Conservation (phyloP, 2,113 vertebrate species). For the Hiodon alosoides region DNA sequence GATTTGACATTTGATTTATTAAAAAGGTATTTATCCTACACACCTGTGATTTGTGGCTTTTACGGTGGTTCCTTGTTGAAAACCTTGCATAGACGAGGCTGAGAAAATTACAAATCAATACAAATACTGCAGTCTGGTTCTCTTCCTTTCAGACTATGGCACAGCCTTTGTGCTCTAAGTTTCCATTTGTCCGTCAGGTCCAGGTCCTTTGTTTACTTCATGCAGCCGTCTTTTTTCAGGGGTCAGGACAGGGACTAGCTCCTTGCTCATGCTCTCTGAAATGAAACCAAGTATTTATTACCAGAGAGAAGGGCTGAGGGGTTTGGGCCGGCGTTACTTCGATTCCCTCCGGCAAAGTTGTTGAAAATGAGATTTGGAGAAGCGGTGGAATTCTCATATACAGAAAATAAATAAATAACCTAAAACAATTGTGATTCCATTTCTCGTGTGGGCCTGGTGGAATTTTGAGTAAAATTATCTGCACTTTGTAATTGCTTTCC, state of each 20-base stretch:
- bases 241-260: conserved; percentile 10
- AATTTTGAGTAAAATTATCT: conserved; percentile 18
- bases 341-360: conserved; percentile 27
- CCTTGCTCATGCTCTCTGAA: conserved; percentile 12
- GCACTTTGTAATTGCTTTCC: conserved; percentile 25
- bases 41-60: too few relatives aligned
- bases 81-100: too few relatives aligned
- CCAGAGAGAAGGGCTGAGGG: conserved; percentile 11
- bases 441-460: conserved; percentile 17
- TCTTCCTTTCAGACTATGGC: too few relatives aligned
- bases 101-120: too few relatives aligned
- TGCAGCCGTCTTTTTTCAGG: background rate
- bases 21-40: too few relatives aligned
- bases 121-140: too few relatives aligned
- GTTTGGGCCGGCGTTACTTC: conserved; percentile 12
- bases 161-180: too few relatives aligned
- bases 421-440: conserved; percentile 24
- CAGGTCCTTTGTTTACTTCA: background rate
- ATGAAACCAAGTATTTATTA: conserved; percentile 28
- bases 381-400: conserved; percentile 25
- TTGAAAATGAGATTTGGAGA: conserved; percentile 27
- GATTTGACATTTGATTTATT: too few relatives aligned
- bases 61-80: too few relatives aligned
- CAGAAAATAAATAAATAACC: conserved; percentile 29
- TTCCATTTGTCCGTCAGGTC: too few relatives aligned